Evolutionary conservation across 2,888 invertebrate genomes (phyloP).

Genomic region (Drosophila buzzatii): DNA sequence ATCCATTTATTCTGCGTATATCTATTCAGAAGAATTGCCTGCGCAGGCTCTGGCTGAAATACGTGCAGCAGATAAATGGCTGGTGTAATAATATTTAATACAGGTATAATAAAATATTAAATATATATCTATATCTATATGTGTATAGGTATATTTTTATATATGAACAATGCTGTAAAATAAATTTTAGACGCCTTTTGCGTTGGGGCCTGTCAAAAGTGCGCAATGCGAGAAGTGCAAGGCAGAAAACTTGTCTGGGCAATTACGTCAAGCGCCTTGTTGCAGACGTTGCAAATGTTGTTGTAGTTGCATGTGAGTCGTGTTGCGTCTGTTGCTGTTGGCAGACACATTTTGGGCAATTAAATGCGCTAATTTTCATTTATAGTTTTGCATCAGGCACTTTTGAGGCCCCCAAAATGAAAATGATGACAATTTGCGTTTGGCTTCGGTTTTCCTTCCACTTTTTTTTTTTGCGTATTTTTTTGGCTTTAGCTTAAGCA

Average conservation of each 20-base stretch:
- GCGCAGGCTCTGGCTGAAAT: background rate
- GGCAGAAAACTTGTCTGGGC: conserved; percentile 55
- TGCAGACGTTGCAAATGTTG: conserved; percentile 26
- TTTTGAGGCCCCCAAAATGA: conserved; percentile 29
- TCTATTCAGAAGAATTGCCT: too few relatives aligned
- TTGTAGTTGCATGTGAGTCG: conserved; percentile 25
- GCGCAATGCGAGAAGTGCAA: conserved; percentile 47
- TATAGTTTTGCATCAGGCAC: conserved; percentile 34
- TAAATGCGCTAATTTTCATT: conserved; percentile 82
- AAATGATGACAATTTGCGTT: conserved; percentile 65
- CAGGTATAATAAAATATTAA: background rate
- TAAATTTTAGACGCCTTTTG: conserved; percentile 24
- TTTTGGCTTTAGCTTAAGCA: conserved; percentile 12
- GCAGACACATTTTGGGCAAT: conserved; percentile 80
- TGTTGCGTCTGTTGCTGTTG: conserved; percentile 51
- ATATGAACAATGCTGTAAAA: conserved; percentile 19
- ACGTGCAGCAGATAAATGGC: background rate
- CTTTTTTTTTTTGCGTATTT: background rate
- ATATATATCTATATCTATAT: background rate
- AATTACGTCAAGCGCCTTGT: conserved; percentile 79
- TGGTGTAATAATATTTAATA: conserved; percentile 4
- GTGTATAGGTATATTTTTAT: background rate
- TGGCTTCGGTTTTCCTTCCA: conserved; percentile 30
- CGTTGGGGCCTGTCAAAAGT: conserved; percentile 41
- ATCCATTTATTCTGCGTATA: background rate